These are phyloP conservation scores for Hydropsyche betteni DNA, from an alignment of 2,888 invertebrate genomes.

Conservation along the genomic window DNA sequence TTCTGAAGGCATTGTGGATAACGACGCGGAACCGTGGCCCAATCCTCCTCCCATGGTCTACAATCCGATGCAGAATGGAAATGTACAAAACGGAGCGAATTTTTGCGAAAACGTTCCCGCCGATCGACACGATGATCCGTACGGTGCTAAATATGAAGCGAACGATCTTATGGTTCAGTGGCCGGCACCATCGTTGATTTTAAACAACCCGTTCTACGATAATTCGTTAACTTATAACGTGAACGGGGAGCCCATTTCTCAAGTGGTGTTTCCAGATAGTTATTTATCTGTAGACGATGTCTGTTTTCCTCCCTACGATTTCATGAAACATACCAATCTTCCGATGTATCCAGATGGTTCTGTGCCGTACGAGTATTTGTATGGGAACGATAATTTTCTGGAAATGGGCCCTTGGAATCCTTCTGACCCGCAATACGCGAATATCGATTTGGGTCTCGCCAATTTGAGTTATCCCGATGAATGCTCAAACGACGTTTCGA, in stretches of 20 bases:
- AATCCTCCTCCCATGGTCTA: slow-evolving; percentile 61
- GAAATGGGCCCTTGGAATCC: slow-evolving; percentile 63
- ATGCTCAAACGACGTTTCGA: background rate
- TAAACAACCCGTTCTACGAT: slow-evolving; percentile 66
- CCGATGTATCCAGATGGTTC: slow-evolving; percentile 23
- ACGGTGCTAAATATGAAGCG: slow-evolving; percentile 44
- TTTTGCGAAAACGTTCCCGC: slow-evolving; percentile 44
- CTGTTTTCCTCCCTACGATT: slow-evolving; percentile 62
- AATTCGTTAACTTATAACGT: slow-evolving; percentile 60
- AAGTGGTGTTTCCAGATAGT: slow-evolving; percentile 62
- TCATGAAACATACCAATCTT: slow-evolving; percentile 16
- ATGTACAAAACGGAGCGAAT: no score
- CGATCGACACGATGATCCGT: slow-evolving; percentile 57
- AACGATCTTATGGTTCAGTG: slow-evolving; percentile 46
- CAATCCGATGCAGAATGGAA: slow-evolving; percentile 60
- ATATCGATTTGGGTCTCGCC: slow-evolving; percentile 8
- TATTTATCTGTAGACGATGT: slow-evolving; percentile 67
- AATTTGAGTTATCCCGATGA: slow-evolving; percentile 17
- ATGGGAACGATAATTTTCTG: slow-evolving; percentile 58
- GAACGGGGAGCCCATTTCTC: slow-evolving; percentile 58
- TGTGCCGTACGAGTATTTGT: slow-evolving; percentile 53
- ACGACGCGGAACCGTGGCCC: no score
- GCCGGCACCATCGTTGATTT: slow-evolving; percentile 60
- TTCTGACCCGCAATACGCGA: slow-evolving; percentile 53
- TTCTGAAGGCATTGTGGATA: no score